Evolutionary conservation across 2,888 invertebrate genomes (phyloP), one percentile per base, ranked within the genome.

Genomic region (Lithodes maja): DNA sequence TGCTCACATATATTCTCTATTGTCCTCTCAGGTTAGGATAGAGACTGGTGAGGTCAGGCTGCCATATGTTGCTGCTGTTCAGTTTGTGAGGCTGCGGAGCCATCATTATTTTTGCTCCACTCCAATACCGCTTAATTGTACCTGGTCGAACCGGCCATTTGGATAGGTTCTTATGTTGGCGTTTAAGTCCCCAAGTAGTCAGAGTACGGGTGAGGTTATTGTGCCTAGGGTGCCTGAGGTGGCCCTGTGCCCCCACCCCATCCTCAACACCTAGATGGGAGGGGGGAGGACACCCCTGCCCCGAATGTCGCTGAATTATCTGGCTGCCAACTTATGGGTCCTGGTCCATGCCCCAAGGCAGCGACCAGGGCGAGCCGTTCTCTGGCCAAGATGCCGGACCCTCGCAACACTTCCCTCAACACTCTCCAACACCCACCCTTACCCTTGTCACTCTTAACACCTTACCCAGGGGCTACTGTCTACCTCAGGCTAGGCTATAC

Each of bases 121-220:
- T 85, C 85, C 85, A 79, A 85, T 85, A 85, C 79, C 79, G 85
- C 85, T 85, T 85, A 85, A 85, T 85, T 85, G 85, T 79, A 85
- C 85, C 85, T 85, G 85, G 69, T 78, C 85, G 78, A 68, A 33
- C 68, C 81, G 50, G 33, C 53, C 83, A 78, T 83, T 83, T 83
- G 83, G 87, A 87, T 87, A 55, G 83, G 49, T 83, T 54, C 53
- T 87, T 87, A 87, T 82, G 81, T 87, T 87, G 74, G 87, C 87
- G 87, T 87, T 87, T 77, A 87, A 83, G 78, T 87, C 87, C 69
- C 83, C 78, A 52, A 78, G 68, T 7, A 50, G 55, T 17, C 15
- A 54, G 15, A 5, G 84, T 9, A n/a, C 77, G 69, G 55, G n/a
- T 7, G 80, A 54, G 52, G 78, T 7, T n/a, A n/a, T n/a, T n/a